Evolutionary conservation across 2,888 invertebrate genomes (phyloP), one percentile per base, ranked within the genome.

Genomic region (Empis stercorea): DNA sequence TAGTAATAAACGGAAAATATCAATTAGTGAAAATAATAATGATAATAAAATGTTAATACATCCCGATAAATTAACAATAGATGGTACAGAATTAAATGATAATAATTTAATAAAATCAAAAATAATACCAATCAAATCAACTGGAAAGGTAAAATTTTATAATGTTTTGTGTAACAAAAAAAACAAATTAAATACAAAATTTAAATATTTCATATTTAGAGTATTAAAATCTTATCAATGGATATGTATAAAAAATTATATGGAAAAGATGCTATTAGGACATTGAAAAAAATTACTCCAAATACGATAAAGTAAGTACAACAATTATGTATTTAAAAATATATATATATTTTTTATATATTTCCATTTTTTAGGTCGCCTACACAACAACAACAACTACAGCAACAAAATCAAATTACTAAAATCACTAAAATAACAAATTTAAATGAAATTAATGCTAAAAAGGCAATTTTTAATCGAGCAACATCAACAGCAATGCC

Each of bases 191-290:
- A n/a, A 34, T 5, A 13, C 7, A 13, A 32, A 5, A 32, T 5
- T 10, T 5, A 17, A 30, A 37, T 44, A 9, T 40, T 41, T 43
- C 30, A 13, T 23, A 17, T 10, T 10, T 51, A 68, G 68, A 65
- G 65, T 50, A 62, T 68, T 51, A 61, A 66, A 50, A 65, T 69
- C 40, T 64, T 68, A 50, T 66, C 68, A 20, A 54, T 68, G 43
- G 65, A 64, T 39, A 65, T 64, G 48, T 68, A 67, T 43, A 67
- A 65, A 48, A 65, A 65, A 49, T 61, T 68, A 4, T 67, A 63
- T 50, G 63, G 61, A 5, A 52, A 58, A 46, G 58, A 60, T 40
- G 59, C 60, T 46, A 47, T 62, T 13, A 65, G 64, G 52, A 55
- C 60, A 3, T 47, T 67, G 43, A 63, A 62, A 38, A 67, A 63